These are phyloP conservation scores for Poecilia velifera DNA, from an alignment of 2,797 vertebrate genomes.

Conservation along the genomic window DNA sequence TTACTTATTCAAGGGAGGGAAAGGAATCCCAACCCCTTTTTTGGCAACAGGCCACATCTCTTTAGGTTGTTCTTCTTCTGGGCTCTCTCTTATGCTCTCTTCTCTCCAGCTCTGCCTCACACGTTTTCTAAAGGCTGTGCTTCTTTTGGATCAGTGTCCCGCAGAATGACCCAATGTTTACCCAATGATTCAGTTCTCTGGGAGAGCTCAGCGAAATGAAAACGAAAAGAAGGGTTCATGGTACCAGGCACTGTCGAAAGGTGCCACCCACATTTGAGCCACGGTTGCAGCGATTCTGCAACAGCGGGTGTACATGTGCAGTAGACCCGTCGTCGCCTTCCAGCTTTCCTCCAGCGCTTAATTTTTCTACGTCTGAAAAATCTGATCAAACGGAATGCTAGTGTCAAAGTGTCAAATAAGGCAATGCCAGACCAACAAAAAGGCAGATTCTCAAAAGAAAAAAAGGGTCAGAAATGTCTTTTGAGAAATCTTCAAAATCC, in stretches of 20 bases:
- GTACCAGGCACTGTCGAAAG: neutral
- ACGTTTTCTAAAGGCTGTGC: neutral
- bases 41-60: neutral
- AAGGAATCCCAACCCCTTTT: neutral
- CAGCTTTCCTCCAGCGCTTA: neutral
- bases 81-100: neutral
- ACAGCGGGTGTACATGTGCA: neutral
- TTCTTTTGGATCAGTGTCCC: neutral
- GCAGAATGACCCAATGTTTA: neutral
- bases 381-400: neutral
- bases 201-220: neutral
- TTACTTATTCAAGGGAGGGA: neutral
- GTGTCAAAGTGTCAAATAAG: neutral
- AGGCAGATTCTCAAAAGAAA: neutral
- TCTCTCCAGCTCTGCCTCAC: neutral
- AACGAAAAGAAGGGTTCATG: neutral
- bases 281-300: neutral
- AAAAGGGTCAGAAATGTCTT: neutral
- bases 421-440: neutral
- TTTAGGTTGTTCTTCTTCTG: neutral
- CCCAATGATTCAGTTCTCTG: neutral
- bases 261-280: neutral
- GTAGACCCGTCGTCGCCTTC: neutral
- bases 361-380: neutral
- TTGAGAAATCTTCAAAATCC: neutral